These are phyloP conservation scores for Lepidostoma basale DNA, from an alignment of 1,140 invertebrate genomes.

Conservation along the genomic window DNA sequence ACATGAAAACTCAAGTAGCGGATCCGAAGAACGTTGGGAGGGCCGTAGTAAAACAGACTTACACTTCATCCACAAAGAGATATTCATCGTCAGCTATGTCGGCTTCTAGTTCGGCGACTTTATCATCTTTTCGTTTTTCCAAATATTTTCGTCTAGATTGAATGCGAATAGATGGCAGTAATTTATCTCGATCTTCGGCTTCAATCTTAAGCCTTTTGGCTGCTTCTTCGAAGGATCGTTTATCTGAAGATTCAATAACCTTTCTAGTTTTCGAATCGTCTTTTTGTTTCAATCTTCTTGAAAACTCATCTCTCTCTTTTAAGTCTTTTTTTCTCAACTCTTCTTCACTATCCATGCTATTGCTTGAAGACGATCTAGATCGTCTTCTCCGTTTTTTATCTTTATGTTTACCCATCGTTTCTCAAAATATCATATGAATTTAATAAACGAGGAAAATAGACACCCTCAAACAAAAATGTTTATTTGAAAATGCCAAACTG, in stretches of 20 bases:
- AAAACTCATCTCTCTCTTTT: constrained; percentile 93
- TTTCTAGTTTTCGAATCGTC: constrained; percentile 91
- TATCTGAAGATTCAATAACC: constrained; percentile 74
- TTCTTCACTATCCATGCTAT: constrained; percentile 67
- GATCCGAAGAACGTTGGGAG: not conserved
- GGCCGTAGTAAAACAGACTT: constrained; percentile 54
- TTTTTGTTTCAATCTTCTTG: constrained; percentile 82
- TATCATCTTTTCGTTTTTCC: constrained; percentile 94
- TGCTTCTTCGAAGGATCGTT: constrained; percentile 87
- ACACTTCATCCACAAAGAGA: constrained; percentile 88
- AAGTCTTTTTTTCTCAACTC: constrained; percentile 78
- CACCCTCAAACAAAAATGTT: too few relatives aligned
- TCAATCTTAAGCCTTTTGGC: constrained; percentile 90
- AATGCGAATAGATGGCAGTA: constrained; percentile 85
- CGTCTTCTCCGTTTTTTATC: constrained; percentile 59
- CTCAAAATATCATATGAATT: not conserved
- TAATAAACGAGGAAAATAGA: too few relatives aligned
- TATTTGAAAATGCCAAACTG: too few relatives aligned
- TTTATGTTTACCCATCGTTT: constrained; percentile 48
- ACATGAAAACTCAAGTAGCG: not conserved
- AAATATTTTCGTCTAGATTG: constrained; percentile 94
- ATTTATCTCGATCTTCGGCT: constrained; percentile 80
- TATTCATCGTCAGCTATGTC: constrained; percentile 97
- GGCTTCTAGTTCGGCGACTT: constrained; percentile 93
- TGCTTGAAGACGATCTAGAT: constrained; percentile 57